Base-by-base conservation (phyloP, 92 coral and sea anemone genomes). In the Porites cylindrica region DNA sequence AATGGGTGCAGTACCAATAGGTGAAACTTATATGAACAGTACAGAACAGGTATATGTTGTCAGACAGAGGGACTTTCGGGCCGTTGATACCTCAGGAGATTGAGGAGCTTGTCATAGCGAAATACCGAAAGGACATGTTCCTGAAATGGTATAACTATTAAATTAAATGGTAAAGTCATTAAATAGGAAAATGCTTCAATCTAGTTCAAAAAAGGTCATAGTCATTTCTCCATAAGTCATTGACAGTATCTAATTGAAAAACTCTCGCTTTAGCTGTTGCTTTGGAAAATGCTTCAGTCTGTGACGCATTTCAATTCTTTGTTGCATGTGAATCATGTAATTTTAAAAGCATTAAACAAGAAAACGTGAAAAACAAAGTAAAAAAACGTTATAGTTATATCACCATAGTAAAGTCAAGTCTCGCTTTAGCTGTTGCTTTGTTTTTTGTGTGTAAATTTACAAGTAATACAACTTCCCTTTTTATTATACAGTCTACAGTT, bases 281-380 rank as follows among this genome's bases (percentile, higher is more conserved):
- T 60, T 60, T 60, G 64, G 64, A 60, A 60, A 60, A 60, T 60
- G 64, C 64, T 60, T 60, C 64, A 60, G 64, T 60, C 64, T 60
- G 64, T 60, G 64, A 60, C 64, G 64, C 64, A 60, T 60, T 60
- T 60, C 64, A 60, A 60, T 60, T 60, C 64, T 60, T 60, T 60
- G 64, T 60, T 60, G 64, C 64, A 60, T 60, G 64, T 60, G 64
- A 60, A 60, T 60, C 64, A 60, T 60, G 64, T 60, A 60, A 60
- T 60, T 60, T 60, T 60, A 60, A 60, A 60, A 60, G 64, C 64
- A 60, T 60, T 60, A 60, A 60, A 60, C 64, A 60, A 60, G 64
- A 60, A 60, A 60, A 60, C 64, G 16, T 60, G 64, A 60, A 60
- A 59, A 60, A 60, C 64, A 60, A 60, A 60, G 64, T 17, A 1